Base-by-base conservation (phyloP, 2,888 invertebrate genomes). In the Xanthia togata region DNA sequence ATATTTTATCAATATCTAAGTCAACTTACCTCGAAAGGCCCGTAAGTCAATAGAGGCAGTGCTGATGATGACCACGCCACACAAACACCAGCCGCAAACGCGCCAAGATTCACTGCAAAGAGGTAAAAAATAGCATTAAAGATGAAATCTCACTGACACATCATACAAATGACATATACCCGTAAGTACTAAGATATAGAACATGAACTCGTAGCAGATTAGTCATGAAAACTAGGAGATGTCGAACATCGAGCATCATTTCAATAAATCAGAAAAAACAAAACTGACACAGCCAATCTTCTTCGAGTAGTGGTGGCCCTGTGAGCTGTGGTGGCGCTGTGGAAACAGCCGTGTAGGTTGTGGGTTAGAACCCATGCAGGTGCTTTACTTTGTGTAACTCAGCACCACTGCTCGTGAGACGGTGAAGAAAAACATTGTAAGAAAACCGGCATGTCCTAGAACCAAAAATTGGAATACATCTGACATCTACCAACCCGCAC, bases 61-160 rank as follows among this genome's bases (percentile, higher is more conserved):
- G 97, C 97, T 78, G 97, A 94, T 2, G 97, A 97, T 1, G 97
- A 97, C 97, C 97, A 97, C 1, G 97, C 96, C 11, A 97, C 92
- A 85, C 97, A 97, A 5, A 97, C 97, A 1, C 97, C 97, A 6
- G 97, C 93, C 0, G 97, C 97, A 71, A 97, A 95, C 0, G 97
- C 97, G 17, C 97, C 97, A 11, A 97, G 92, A 62, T 97, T 97
- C 17, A 97, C 97, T 97, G 91, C 41, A 94, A 95, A 74, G 4
- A 76, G 0, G 1, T 26, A 50, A 59, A 50, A 1, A 41, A 38
- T 17, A 9, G 50, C 1, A 63, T 41, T 41, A 11, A 11, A 47
- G 14, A 11, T 31, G 5, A 38, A 12, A 53, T 55, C n/a, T 55
- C 12, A 4, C 4, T 55, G n/a, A 55, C 55, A 12, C n/a, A n/a